Percentiles rank a stretch among this genome's conserved stretches.
phyloP scores from a whole-genome alignment of 2,888 invertebrate genomes.

The Acleris emargana region DNA sequence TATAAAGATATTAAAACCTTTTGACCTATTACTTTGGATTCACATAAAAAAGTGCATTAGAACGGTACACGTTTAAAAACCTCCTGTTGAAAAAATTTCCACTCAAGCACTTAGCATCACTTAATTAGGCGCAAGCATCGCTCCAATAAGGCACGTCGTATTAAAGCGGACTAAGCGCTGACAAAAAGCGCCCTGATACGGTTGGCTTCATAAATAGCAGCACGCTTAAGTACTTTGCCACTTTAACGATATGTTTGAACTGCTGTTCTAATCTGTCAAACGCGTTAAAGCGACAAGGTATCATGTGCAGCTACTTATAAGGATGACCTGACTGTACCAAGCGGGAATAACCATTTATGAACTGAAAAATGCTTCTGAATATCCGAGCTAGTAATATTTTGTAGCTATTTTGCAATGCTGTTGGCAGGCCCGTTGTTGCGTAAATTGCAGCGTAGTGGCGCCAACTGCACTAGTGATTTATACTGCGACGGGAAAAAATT shows the following conservation, averaged over 20 bases:
- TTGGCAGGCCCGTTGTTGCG: conserved; percentile 52
- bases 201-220: not conserved
- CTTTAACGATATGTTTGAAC: too few species aligned
- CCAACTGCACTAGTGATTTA: conserved; percentile 48
- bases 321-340: not conserved
- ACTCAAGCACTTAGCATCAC: conserved; percentile 20
- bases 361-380: conserved; percentile 51
- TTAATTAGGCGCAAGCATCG: conserved; percentile 29
- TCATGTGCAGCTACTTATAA: too few species aligned
- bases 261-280: too few species aligned
- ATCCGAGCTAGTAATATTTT: conserved; percentile 48
- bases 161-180: conserved; percentile 42
- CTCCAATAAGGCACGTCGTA: conserved; percentile 37
- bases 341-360: conserved; percentile 53
- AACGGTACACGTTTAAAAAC: conserved; percentile 11
- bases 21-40: conserved; percentile 4
- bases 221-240: too few species aligned
- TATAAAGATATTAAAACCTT: not conserved
- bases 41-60: conserved; percentile 1
- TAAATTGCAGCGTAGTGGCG: conserved; percentile 49
- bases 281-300: too few species aligned
- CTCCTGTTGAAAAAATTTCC: conserved; percentile 11
- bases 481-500: conserved; percentile 43
- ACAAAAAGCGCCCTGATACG: conserved; percentile 29
- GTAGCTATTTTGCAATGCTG: conserved; percentile 47